Evolutionary conservation across 2,797 vertebrate species (phyloP).

Genomic region (Moxostoma hubbsi): DNA sequence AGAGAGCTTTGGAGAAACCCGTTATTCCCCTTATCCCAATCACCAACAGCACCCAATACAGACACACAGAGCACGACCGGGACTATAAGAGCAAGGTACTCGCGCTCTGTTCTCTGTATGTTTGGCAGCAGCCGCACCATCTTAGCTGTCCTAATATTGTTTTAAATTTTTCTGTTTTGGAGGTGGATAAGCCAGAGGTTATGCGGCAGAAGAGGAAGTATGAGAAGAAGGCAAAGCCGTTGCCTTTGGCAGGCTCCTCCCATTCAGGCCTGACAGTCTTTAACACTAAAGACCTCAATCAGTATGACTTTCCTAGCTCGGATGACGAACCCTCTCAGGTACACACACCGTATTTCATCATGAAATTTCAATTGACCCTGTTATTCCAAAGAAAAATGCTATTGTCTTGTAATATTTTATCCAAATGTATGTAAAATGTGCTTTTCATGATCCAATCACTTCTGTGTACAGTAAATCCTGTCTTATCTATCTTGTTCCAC

Average conservation of each 20-base stretch:
- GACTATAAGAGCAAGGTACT: slow-evolving; percentile 89
- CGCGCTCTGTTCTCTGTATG: neutral
- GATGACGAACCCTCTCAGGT: slow-evolving; percentile 97
- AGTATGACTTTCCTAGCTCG: slow-evolving; percentile 98
- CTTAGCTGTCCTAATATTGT: too few species aligned
- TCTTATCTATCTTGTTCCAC: too few species aligned
- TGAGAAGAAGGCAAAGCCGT: slow-evolving; percentile 93
- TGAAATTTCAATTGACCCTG: too few species aligned
- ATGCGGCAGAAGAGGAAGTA: slow-evolving; percentile 94
- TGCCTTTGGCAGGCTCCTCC: slow-evolving; percentile 77
- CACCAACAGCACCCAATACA: slow-evolving; percentile 87
- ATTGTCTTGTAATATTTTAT: too few species aligned
- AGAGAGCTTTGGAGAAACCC: slow-evolving; percentile 89
- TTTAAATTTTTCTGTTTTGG: too few species aligned
- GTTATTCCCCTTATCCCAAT: slow-evolving; percentile 91
- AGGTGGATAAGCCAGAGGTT: slow-evolving; percentile 93
- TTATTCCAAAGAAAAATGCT: too few species aligned
- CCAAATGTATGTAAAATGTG: too few species aligned
- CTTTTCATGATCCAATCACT: too few species aligned
- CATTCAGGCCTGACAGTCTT: slow-evolving; percentile 87
- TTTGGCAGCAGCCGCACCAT: neutral
- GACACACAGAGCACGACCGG: slow-evolving; percentile 91
- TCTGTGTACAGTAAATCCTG: too few species aligned
- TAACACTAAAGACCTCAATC: slow-evolving; percentile 96
- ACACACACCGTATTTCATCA: too few species aligned